Conservation (phyloP, 2,113 vertebrate species). For the Corvus cornix region DNA sequence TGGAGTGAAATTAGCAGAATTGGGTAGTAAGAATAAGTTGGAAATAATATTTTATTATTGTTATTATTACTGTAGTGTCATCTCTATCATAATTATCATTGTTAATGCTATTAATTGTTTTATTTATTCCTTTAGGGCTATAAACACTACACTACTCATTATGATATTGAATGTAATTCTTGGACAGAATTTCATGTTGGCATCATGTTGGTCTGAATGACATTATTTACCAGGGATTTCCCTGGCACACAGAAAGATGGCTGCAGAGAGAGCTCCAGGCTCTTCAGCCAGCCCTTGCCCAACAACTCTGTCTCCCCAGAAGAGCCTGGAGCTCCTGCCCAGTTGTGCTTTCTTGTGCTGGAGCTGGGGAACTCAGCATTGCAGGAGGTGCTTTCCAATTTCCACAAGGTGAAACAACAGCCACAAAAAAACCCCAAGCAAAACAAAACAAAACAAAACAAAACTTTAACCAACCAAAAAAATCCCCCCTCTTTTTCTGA, state of each 20-base stretch:
- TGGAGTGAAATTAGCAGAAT: background rate
- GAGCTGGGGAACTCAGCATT: background rate
- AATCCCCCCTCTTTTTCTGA: background rate
- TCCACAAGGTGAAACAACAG: background rate
- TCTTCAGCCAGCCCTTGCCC: background rate
- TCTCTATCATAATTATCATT: background rate
- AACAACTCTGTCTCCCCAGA: background rate
- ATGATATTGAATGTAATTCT: background rate
- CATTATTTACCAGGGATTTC: background rate
- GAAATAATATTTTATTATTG: background rate
- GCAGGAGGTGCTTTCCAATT: background rate
- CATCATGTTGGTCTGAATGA: background rate
- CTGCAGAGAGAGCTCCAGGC: background rate
- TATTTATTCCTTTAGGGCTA: background rate
- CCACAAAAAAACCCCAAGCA: background rate
- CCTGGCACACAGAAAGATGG: background rate
- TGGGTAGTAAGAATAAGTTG: background rate
- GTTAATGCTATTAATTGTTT: background rate
- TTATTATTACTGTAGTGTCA: background rate
- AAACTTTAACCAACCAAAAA: background rate
- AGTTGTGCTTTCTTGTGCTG: background rate
- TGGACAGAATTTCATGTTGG: background rate
- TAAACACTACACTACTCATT: background rate
- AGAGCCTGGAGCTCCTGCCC: background rate
- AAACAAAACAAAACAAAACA: background rate